Evolutionary conservation across 92 coral and sea anemone species (phyloP).

Genomic region (Virgularia gustaviana): DNA sequence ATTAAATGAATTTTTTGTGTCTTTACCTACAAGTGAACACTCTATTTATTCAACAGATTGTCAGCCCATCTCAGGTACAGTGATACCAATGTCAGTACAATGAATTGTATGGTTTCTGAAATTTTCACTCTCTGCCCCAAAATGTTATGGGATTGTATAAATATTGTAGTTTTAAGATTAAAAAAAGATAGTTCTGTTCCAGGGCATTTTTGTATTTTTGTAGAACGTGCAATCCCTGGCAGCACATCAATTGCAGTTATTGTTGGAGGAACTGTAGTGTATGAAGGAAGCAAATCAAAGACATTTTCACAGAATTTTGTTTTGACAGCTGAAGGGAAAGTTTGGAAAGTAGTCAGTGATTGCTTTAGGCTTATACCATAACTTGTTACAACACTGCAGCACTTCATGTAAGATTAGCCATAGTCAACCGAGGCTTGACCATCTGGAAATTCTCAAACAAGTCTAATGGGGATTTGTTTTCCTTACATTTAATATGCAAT

Average conservation of each 20-base stretch:
- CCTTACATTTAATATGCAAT: no score
- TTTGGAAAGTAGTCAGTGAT: conserved; percentile 96
- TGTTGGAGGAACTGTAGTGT: conserved; percentile 76
- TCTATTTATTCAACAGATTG: conserved; percentile 80
- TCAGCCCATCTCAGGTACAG: conserved; percentile 98
- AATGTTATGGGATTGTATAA: background rate
- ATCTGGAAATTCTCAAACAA: no score
- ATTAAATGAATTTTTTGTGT: conserved; percentile 74
- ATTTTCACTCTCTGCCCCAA: no score
- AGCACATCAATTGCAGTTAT: conserved; percentile 78
- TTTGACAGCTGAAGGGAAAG: conserved; percentile 83
- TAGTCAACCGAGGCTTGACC: no score
- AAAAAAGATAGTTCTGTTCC: background rate
- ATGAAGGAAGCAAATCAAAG: conserved; percentile 72
- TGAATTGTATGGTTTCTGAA: no score
- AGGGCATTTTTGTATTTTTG: conserved; percentile 2
- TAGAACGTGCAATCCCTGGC: conserved; percentile 94
- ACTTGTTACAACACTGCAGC: background rate
- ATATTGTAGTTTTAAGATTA: background rate
- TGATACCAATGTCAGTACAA: no score
- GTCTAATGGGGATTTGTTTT: no score
- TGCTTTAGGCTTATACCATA: conserved; percentile 71
- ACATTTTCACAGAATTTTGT: conserved; percentile 89
- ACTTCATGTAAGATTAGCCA: no score
- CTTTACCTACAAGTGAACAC: conserved; percentile 82